Evolutionary conservation across 1,140 invertebrate genomes (phyloP), one percentile per base, ranked within the genome.

Genomic region (Drosophila subpulchrella): DNA sequence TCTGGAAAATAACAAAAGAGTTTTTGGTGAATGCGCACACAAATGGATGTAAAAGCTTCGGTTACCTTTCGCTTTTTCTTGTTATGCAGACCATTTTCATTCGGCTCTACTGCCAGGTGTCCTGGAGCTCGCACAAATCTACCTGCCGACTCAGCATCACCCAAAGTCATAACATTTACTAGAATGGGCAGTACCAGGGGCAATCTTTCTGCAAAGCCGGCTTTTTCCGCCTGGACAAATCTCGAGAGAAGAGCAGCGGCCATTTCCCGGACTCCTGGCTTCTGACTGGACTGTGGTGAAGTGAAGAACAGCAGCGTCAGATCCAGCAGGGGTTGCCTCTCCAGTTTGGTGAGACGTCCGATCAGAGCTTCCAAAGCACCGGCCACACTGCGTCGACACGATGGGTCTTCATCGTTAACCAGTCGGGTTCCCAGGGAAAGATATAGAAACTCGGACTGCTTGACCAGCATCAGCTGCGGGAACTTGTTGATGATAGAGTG

Each of bases 401-500:
- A 92, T 7, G 95, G 93, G 46, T 95, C 94, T 3, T 94, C 93
- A 68, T 97, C 97, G 84, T 97, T 97, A 2, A 97, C 93, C 74
- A 97, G 93, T 60, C 95, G 92, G 0, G 95, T 94, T 15, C 96
- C 94, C 27, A 98, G 91, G 0, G 96, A 95, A 0, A 98, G 81
- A 78, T 97, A 96, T 47, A 98, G 94, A 3, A 96, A 93, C 6
- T 94, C 94, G 10, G 95, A 93, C 60, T 96, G 93, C 51, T 94
- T 93, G 3, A 92, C 92, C 0, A 98, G 86, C 24, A 95, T 91
- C 46, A 93, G 95, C 90, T 95, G 90, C 56, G 96, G 95, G 81
- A 98, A 96, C 56, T 95, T 95, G 44, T 94, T 95, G 48, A 98
- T 95, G 32, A 98, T 94, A 47, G 94, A 94, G 30, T 96, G 94